Base-by-base conservation (phyloP, 2,113 vertebrate genomes). In the Daphoenositta chrysoptera region DNA sequence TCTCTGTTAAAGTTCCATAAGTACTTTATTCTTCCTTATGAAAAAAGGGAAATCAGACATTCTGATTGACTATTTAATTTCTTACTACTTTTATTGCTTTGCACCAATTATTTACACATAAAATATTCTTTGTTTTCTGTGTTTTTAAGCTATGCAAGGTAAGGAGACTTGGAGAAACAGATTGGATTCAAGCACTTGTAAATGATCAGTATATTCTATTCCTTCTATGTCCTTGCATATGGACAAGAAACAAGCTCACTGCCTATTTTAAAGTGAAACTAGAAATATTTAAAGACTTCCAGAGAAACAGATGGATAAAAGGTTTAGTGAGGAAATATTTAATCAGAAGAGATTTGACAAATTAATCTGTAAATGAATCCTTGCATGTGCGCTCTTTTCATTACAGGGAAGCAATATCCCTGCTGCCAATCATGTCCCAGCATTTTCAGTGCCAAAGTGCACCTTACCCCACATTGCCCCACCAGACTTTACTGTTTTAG, bases 331-430 rank as follows among this genome's bases (percentile, higher is more conserved):
- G 66, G 70, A 94, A 95, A 93, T 69, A 86, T 83, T 85, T 92
- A 90, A 92, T 94, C 82, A 94, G 28, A 54, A 89, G 76, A 87
- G n/a, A 90, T 54, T 83, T 83, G 65, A 31, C 35, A 87, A 89
- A 87, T 77, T 57, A 77, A 77, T 81, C 60, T 81, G 47, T 51
- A 89, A 93, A 86, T 90, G 60, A 90, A 81, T 73, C 56, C 40
- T 84, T 91, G 39, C 35, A 44, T 20, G 54, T 3, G 5, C 47
- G 35, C 18, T 63, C 44, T 81, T 87, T 87, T 75, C 84, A 78
- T 73, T 84, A 73, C 33, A 84, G 47, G 15, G 58, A 70, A 70
- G 39, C n/a, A 51, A 61, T 50, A 86, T 33, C 35, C 57, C 68
- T 51, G 15, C 50, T 81, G 50, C 37, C 16, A 50, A 48, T 66